Conservation (phyloP, 1,140 invertebrate species). For the Pseudomyrmex sp. region DNA sequence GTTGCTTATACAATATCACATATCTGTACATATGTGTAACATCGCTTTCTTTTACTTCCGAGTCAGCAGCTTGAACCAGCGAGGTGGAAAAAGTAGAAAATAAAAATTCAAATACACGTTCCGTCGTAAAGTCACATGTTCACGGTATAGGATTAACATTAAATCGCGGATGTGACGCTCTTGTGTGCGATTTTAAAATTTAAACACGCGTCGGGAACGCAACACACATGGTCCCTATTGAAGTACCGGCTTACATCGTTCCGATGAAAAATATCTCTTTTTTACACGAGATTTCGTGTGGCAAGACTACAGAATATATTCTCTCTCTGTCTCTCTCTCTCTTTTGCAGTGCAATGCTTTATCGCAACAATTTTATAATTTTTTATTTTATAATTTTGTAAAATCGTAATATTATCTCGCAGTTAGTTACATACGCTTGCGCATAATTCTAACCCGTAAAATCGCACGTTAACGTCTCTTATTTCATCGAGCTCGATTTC, state of each 20-base stretch:
- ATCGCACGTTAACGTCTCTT: neutral
- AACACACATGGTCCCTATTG: constrained; percentile 7
- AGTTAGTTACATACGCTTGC: neutral
- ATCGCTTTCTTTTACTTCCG: constrained; percentile 11
- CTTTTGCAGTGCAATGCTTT: no score
- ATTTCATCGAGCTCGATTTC: constrained; percentile 1
- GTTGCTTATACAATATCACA: no score
- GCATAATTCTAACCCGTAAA: neutral
- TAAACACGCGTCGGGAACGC: constrained; percentile 23
- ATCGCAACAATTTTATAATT: no score
- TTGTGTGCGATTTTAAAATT: constrained; percentile 51
- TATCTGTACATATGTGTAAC: constrained; percentile 6
- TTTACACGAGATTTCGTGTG: constrained; percentile 15
- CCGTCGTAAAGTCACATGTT: constrained; percentile 6
- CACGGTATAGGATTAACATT: constrained; percentile 33
- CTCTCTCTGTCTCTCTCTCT: no score
- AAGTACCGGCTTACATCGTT: constrained; percentile 31
- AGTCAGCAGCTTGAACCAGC: constrained; percentile 7
- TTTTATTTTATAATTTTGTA: no score
- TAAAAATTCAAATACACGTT: constrained; percentile 46
- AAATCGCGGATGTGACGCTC: constrained; percentile 12
- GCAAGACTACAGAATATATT: neutral
- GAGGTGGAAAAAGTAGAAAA: constrained; percentile 24
- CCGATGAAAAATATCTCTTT: constrained; percentile 21
- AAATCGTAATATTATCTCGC: no score